These are phyloP conservation scores for Oreochromis spilurus DNA, from an alignment of 2,113 vertebrate genomes.

Conservation along the genomic window DNA sequence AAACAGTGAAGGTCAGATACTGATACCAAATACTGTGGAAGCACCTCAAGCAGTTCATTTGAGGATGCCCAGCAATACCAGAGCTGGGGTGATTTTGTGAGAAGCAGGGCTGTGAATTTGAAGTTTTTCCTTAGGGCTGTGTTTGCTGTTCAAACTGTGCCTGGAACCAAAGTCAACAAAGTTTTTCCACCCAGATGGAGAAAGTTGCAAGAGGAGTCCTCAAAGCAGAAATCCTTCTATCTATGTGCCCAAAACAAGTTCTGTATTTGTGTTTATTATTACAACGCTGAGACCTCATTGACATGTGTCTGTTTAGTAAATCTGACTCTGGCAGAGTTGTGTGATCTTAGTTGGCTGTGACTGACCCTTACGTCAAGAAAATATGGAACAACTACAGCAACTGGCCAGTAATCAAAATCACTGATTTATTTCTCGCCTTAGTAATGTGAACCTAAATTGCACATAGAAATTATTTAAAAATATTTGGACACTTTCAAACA, in stretches of 20 bases:
- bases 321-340: not conserved
- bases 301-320: not conserved
- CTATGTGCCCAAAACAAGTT: conserved; percentile 7
- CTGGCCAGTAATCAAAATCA: not conserved
- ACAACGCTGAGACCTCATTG: not conserved
- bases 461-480: not conserved
- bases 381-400: not conserved
- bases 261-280: not conserved
- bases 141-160: not conserved
- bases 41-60: not conserved
- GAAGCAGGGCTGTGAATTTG: not conserved
- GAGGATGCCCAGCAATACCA: not conserved
- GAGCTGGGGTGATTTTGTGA: not conserved
- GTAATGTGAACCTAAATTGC: not conserved
- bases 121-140: not conserved
- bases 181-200: conserved; percentile 28
- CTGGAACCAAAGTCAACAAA: not conserved
- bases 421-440: not conserved
- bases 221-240: not conserved
- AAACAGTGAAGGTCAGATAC: not conserved
- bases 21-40: not conserved
- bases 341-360: not conserved
- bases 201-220: not conserved
- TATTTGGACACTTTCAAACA: not conserved
- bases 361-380: not conserved